Percentiles rank a stretch among this genome's conserved stretches.
Evolutionary conservation across 2,888 invertebrate genomes (phyloP).

Genomic region (Allophyes oxyacanthae): DNA sequence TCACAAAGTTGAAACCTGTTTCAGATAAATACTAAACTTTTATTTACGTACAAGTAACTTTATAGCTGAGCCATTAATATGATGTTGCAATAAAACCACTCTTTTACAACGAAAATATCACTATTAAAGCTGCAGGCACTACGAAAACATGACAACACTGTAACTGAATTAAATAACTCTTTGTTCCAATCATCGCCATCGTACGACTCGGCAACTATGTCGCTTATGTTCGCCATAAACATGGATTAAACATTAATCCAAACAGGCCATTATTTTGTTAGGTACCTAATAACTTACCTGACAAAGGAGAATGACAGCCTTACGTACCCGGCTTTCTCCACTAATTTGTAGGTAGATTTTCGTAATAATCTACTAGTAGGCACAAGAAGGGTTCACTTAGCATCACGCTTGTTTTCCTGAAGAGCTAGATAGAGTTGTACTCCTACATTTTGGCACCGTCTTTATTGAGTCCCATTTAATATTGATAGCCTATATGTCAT

Average conservation of each 20-base stretch:
- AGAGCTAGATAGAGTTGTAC: too few relatives aligned
- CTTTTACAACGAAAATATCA: constrained; percentile 1
- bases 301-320: constrained; percentile 55
- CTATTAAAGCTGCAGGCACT: not conserved
- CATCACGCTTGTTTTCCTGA: too few relatives aligned
- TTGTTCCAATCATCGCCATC: constrained; percentile 41
- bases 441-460: too few relatives aligned
- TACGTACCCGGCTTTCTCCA: constrained; percentile 44
- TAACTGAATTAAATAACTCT: constrained; percentile 44
- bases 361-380: constrained; percentile 44
- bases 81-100: constrained; percentile 14
- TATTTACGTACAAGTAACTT: too few relatives aligned
- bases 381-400: too few relatives aligned
- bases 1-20: too few relatives aligned
- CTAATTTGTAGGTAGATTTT: constrained; percentile 53
- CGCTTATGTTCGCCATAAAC: constrained; percentile 56
- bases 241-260: constrained; percentile 58
- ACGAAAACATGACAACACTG: constrained; percentile 14
- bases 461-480: too few relatives aligned
- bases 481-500: too few relatives aligned
- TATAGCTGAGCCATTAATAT: too few relatives aligned
- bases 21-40: too few relatives aligned
- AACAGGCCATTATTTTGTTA: constrained; percentile 56
- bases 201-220: constrained; percentile 45
- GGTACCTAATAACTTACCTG: constrained; percentile 57